Evolutionary conservation across 2,797 vertebrate genomes (phyloP), one percentile per base, ranked within the genome.

Genomic region (Danio jaintianensis): DNA sequence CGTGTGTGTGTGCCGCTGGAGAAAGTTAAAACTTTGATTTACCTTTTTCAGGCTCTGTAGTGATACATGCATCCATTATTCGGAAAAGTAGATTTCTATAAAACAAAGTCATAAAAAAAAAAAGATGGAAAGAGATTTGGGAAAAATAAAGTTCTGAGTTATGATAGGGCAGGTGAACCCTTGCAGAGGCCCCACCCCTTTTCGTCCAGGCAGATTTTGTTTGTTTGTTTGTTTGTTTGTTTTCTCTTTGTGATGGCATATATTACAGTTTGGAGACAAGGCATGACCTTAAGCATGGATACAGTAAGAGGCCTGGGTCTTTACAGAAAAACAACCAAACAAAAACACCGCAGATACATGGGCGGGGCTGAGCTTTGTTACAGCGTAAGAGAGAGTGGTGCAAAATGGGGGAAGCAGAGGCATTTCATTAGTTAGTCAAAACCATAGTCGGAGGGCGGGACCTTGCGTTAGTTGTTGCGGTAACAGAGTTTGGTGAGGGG

Each of bases 381-480:
- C 78, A 83, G 86, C 86, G 82, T 84, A 87, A 87, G 74, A 61
- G 69, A 61, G 69, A 88, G 90, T 86, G 87, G 82, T 69, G 79
- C 83, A 85, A 84, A 85, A 82, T 86, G 75, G 83, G 78, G 75
- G 85, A 85, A 85, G 87, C 78, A 80, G 87, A 73, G 86, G 88
- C 72, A 75, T 91, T 88, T 86, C 90, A 89, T 90, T 87, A 90
- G 91, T 90, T 91, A 87, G 91, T 87, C 82, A 89, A 87, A 91
- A 85, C 88, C 77, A 76, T 29, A 82, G 89, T 86, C 59, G 59
- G 75, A 85, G 80, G 56, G 83, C 87, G 85, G 82, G 91, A 82
- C 72, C 67, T 85, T 79, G 80, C 70, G 89, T 95, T 95, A 96
- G 95, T 96, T 96, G 94, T 95, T 96, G 94, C 94, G 95, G 88